Conservation (phyloP, 2,113 vertebrate genomes). For the Dipodomys spectabilis region DNA sequence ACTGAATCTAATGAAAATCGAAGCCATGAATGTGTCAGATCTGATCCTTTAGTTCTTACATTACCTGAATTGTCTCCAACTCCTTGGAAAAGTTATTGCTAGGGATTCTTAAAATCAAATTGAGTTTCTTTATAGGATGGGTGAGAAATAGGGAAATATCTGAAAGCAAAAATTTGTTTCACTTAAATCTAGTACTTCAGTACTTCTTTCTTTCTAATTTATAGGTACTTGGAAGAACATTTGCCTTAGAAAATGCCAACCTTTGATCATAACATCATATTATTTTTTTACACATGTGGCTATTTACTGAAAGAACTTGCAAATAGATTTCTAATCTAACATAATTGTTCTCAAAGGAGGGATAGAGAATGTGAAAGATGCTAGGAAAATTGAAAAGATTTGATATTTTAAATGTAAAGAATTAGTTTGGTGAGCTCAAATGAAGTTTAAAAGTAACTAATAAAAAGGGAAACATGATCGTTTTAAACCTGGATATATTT, state of each 20-base stretch:
- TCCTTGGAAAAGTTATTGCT: constrained; percentile 13
- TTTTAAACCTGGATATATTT: background rate
- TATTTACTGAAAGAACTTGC: constrained; percentile 8
- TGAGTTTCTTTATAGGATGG: background rate
- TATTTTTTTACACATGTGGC: background rate
- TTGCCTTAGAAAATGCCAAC: background rate
- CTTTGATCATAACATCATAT: background rate
- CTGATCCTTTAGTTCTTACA: constrained; percentile 71
- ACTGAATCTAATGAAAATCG: constrained; percentile 82
- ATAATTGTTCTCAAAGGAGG: background rate
- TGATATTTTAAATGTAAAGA: background rate
- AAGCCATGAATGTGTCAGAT: constrained; percentile 79
- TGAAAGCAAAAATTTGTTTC: background rate
- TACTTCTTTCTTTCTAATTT: background rate
- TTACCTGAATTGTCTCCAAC: constrained; percentile 66
- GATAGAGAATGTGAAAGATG: background rate
- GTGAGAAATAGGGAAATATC: background rate
- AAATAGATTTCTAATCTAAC: constrained; percentile 9
- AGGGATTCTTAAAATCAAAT: background rate
- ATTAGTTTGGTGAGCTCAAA: background rate
- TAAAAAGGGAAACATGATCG: background rate
- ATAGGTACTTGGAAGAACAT: no score
- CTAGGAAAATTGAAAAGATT: background rate
- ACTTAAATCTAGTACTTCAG: background rate
- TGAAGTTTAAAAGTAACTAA: background rate